phyloP scores from a whole-genome alignment of 2,113 vertebrate species.

The Oncorhynchus gorbuscha region DNA sequence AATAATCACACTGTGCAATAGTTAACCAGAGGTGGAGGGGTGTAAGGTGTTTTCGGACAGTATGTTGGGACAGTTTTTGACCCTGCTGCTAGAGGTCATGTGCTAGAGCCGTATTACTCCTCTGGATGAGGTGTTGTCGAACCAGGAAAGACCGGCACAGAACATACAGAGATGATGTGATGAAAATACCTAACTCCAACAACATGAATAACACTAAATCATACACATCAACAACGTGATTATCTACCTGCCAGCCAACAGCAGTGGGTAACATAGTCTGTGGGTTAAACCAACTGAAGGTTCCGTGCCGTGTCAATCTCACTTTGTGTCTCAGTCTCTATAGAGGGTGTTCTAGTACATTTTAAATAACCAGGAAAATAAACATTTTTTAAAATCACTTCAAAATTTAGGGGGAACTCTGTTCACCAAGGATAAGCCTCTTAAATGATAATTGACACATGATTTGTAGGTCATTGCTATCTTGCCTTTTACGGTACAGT shows the following conservation, averaged over 20 bases:
- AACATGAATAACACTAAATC: background rate
- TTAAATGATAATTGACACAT: background rate
- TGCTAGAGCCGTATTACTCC: background rate
- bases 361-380: slow-evolving; percentile 31
- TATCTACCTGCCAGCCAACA: background rate
- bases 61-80: background rate
- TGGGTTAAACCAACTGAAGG: background rate
- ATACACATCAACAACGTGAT: background rate
- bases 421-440: no score
- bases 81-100: no score
- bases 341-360: slow-evolving; percentile 19
- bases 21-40: no score
- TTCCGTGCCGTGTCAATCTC: background rate
- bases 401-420: background rate
- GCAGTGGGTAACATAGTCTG: background rate
- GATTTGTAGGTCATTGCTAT: background rate
- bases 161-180: background rate
- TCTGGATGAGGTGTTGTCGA: background rate
- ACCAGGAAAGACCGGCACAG: no score
- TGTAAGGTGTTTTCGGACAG: no score
- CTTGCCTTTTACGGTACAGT: no score
- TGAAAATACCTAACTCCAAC: background rate
- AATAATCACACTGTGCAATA: no score
- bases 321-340: slow-evolving; percentile 1
- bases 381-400: slow-evolving; percentile 17